phyloP scores from a whole-genome alignment of 2,797 vertebrate species.

The Semaprochilodus insignis region DNA sequence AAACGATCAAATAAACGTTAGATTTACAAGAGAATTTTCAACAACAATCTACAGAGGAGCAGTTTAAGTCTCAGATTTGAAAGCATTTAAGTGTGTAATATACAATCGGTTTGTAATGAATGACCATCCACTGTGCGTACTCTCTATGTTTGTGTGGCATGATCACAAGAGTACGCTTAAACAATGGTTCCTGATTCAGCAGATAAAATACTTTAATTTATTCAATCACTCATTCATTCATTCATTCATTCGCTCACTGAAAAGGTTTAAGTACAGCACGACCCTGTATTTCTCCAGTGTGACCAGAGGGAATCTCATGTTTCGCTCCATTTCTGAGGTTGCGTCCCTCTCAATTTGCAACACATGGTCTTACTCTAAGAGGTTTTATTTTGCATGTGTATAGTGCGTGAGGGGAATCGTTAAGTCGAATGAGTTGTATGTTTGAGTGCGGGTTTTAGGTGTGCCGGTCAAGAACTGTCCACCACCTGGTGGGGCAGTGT shows the following conservation, averaged over 20 bases:
- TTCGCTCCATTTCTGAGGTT: constrained; percentile 2
- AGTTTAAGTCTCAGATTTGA: constrained; percentile 40
- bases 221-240: constrained; percentile 4
- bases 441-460: constrained; percentile 24
- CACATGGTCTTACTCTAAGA: neutral
- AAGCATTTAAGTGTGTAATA: constrained; percentile 37
- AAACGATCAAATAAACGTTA: constrained; percentile 27
- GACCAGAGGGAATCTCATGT: constrained; percentile 32
- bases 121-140: constrained; percentile 28
- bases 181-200: constrained; percentile 32
- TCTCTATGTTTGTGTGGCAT: constrained; percentile 7
- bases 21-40: constrained; percentile 39
- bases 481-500: constrained; percentile 96
- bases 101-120: constrained; percentile 34
- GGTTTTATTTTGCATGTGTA: constrained; percentile 24
- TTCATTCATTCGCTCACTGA: constrained; percentile 13
- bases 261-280: constrained; percentile 27
- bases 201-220: constrained; percentile 17
- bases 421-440: constrained; percentile 19
- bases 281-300: constrained; percentile 43
- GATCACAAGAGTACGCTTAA: constrained; percentile 30
- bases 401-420: constrained; percentile 27
- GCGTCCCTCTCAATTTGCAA: neutral
- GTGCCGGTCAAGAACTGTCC: constrained; percentile 83
- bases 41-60: constrained; percentile 36